These are phyloP conservation scores for Phylloscopus trochilus DNA, from an alignment of 2,113 vertebrate genomes.

Conservation along the genomic window DNA sequence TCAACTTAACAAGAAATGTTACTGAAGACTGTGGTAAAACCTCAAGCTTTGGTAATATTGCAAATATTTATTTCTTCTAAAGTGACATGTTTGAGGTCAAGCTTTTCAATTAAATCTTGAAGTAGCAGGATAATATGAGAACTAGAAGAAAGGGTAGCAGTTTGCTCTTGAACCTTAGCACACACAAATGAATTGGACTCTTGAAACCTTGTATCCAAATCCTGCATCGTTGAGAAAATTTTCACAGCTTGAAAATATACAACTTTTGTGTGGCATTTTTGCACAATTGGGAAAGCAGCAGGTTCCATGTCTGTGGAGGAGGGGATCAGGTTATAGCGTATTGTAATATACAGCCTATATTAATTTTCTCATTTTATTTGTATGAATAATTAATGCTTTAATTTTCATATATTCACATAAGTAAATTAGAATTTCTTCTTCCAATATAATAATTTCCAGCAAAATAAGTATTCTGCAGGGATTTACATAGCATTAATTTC, in stretches of 20 bases:
- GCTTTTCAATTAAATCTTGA: neutral
- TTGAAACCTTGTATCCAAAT: neutral
- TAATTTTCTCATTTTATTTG: slow-evolving; percentile 5
- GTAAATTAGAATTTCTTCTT: slow-evolving; percentile 25
- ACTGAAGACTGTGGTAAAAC: neutral
- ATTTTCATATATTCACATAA: slow-evolving; percentile 47
- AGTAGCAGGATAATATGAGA: neutral
- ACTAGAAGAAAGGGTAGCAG: neutral
- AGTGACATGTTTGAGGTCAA: neutral
- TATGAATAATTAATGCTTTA: slow-evolving; percentile 61
- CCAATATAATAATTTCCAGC: neutral
- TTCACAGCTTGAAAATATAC: neutral
- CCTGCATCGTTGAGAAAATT: neutral
- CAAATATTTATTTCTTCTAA: neutral
- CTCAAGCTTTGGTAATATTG: neutral
- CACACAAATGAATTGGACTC: neutral
- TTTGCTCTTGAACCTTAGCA: neutral
- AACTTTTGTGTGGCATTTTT: neutral
- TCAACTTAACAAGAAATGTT: neutral
- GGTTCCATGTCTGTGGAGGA: neutral
- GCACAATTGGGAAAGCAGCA: neutral
- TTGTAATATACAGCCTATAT: neutral
- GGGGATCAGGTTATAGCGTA: neutral
- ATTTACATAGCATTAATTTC: slow-evolving; percentile 50
- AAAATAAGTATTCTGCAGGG: slow-evolving; percentile 48